Conservation (phyloP, 2,888 invertebrate genomes). For the Cosmopolites sordidus region DNA sequence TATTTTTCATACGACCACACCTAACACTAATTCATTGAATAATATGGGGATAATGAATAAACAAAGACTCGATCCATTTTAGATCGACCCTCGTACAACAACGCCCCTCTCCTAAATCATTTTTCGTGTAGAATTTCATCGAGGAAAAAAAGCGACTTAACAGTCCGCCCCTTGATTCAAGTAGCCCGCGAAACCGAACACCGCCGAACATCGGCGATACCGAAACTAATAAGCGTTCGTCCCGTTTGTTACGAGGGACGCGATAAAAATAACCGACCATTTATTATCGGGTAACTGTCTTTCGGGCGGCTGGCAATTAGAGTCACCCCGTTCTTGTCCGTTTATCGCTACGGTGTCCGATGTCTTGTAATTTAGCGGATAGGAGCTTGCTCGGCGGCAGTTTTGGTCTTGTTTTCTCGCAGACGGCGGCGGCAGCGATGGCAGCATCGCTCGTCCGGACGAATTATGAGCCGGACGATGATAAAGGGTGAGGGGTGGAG, state of each 20-base stretch:
- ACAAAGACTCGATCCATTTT: too few species aligned
- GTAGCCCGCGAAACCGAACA: constrained; percentile 19
- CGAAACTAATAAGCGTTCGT: constrained; percentile 23
- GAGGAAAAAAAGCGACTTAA: too few species aligned
- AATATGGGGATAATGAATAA: too few species aligned
- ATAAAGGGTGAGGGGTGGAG: too few species aligned
- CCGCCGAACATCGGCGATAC: constrained; percentile 15
- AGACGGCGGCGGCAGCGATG: constrained; percentile 12
- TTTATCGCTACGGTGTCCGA: constrained; percentile 32
- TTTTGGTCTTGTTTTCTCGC: constrained; percentile 34
- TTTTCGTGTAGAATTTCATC: too few species aligned
- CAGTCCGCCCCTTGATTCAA: too few species aligned
- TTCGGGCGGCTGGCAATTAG: constrained; percentile 30
- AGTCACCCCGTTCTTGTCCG: constrained; percentile 30
- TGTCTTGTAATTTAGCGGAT: constrained; percentile 36
- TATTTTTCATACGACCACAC: too few species aligned
- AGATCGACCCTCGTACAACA: background rate
- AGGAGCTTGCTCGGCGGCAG: constrained; percentile 33
- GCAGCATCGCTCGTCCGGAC: too few species aligned
- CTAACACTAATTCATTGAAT: too few species aligned
- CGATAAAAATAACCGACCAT: constrained; percentile 25
- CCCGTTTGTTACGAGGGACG: constrained; percentile 21
- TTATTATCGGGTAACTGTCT: constrained; percentile 25
- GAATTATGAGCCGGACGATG: too few species aligned
- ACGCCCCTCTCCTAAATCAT: background rate